These are phyloP conservation scores for Steatornis caripensis DNA, from an alignment of 2,113 vertebrate genomes.

Conservation along the genomic window DNA sequence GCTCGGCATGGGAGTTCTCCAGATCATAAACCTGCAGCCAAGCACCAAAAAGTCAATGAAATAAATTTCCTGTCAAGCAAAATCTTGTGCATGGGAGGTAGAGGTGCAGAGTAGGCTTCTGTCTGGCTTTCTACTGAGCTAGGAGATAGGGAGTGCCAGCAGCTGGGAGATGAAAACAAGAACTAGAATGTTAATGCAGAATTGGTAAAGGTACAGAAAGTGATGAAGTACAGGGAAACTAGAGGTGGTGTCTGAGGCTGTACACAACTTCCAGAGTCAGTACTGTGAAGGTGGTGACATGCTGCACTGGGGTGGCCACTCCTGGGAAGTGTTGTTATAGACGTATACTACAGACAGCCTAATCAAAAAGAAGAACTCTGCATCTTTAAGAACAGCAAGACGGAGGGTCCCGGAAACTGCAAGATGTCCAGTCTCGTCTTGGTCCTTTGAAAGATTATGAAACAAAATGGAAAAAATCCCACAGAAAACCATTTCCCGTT, in stretches of 20 bases:
- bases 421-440: background rate
- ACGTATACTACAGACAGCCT: background rate
- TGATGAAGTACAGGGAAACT: background rate
- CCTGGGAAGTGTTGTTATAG: background rate
- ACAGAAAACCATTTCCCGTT: background rate
- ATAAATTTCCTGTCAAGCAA: background rate
- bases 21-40: background rate
- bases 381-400: background rate
- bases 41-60: background rate
- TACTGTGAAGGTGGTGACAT: background rate
- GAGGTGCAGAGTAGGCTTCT: background rate
- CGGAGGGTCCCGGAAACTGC: background rate
- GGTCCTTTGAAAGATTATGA: background rate
- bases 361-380: background rate
- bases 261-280: background rate
- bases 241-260: background rate
- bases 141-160: background rate
- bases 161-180: background rate
- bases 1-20: background rate
- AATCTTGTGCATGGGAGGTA: background rate
- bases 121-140: background rate
- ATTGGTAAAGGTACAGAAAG: background rate
- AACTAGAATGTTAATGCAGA: background rate
- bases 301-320: background rate
- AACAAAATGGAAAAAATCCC: background rate